phyloP scores from a whole-genome alignment of 2,888 invertebrate genomes.

The Morpho helenor region DNA sequence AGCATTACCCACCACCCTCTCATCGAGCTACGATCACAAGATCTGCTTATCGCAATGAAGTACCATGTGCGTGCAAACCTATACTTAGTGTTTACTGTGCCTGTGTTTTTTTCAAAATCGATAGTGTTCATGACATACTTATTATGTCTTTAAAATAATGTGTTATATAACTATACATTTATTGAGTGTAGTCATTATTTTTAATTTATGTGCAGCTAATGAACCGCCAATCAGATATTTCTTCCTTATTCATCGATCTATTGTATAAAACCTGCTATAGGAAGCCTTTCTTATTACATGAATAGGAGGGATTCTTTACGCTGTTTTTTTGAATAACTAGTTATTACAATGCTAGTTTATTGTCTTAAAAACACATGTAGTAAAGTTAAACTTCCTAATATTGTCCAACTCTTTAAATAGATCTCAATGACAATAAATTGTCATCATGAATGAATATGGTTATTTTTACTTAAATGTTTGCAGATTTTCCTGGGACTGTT shows the following conservation, averaged over 20 bases:
- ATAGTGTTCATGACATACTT: conserved; percentile 20
- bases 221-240: conserved; percentile 38
- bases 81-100: conserved; percentile 33
- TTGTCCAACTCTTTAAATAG: no score
- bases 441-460: no score
- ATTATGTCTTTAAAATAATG: neutral
- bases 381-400: no score
- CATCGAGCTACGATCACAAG: conserved; percentile 53
- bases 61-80: conserved; percentile 63
- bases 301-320: conserved; percentile 41
- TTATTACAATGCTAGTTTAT: conserved; percentile 34
- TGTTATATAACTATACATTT: neutral
- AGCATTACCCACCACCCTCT: conserved; percentile 70
- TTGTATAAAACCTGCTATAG: conserved; percentile 34
- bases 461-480: conserved; percentile 17
- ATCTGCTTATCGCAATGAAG: conserved; percentile 52
- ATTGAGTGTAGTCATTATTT: neutral
- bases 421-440: no score
- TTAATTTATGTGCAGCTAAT: conserved; percentile 32
- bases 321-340: conserved; percentile 40
- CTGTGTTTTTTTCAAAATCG: conserved; percentile 29
- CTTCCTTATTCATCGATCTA: conserved; percentile 42
- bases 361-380: neutral
- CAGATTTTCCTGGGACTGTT: conserved; percentile 74
- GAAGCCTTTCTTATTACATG: conserved; percentile 58